phyloP scores from a whole-genome alignment of 2,797 vertebrate genomes.

The Enteromius treurensis region DNA sequence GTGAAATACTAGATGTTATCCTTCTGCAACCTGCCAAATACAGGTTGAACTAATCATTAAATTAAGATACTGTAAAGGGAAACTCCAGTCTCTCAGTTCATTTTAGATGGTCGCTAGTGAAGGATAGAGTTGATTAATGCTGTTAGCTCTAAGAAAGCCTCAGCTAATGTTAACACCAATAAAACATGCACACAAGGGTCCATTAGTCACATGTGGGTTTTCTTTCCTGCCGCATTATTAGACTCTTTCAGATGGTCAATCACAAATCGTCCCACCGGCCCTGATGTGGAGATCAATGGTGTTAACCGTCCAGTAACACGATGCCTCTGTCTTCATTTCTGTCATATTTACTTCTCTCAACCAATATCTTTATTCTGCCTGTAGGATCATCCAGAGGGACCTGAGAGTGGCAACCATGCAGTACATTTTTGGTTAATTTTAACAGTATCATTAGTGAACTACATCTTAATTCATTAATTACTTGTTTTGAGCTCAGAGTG shows the following conservation, averaged over 20 bases:
- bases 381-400: not conserved
- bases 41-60: not conserved
- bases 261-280: not conserved
- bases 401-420: not conserved
- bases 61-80: not conserved
- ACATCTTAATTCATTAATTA: conserved; percentile 17
- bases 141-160: not conserved
- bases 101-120: not conserved
- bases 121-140: conserved; percentile 24
- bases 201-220: conserved; percentile 23
- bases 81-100: conserved; percentile 8
- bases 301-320: conserved; percentile 13
- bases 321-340: conserved; percentile 28
- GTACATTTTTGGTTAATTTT: conserved; percentile 6
- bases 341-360: conserved; percentile 15
- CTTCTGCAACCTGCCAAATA: not conserved
- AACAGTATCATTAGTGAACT: conserved; percentile 21
- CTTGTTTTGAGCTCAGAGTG: conserved; percentile 1
- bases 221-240: conserved; percentile 34
- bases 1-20: not conserved
- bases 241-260: conserved; percentile 32
- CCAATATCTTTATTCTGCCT: conserved; percentile 8
- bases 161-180: conserved; percentile 38
- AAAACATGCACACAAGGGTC: not conserved
- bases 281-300: conserved; percentile 22